Evolutionary conservation across 2,797 vertebrate species (phyloP), one percentile per base, ranked within the genome.

Genomic region (Steatocranus sp.): DNA sequence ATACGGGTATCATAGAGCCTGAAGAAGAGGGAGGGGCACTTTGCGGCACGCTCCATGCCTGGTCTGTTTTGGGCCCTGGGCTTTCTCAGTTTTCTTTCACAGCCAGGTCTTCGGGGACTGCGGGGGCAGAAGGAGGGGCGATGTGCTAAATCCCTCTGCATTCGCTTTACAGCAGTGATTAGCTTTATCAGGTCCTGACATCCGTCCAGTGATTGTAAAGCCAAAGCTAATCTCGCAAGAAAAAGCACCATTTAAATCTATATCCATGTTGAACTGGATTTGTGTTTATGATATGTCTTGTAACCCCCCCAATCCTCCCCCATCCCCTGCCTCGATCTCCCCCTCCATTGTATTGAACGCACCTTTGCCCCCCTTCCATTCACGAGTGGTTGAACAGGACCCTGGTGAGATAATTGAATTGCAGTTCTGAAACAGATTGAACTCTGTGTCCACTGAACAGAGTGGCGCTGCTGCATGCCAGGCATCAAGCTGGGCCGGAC

Each of bases 341-440:
- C 74, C 23, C 61, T 63, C 78, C 50, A n/a, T 78, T 17, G 9
- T 83, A 93, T 90, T 73, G 86, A 92, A 81, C 86, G 79, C 92
- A 92, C 92, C 92, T 92, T 93, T 85, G 68, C 84, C 86, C 84
- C 87, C 79, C 83, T 82, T 84, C 81, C 15, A 50, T 92, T 93
- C 89, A 93, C 84, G 93, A 95, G 92, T 92, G 88, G 94, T 83
- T 93, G 90, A 94, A 93, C 84, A 93, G 88, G 88, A 86, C 90
- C 84, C 90, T 51, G 83, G 86, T 91, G 94, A 94, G 94, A 91
- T 96, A 96, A 96, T 96, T 97, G 95, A 97, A 86, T 94, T 94
- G 95, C 87, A 91, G 89, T 95, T 93, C 88, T 91, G 91, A 96
- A 97, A 95, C 96, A 96, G 94, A 97, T 96, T 97, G 95, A 95